Percentiles rank a stretch among this genome's conserved stretches.
Conservation (phyloP, 2,888 invertebrate species). For the Conus canariensis region DNA sequence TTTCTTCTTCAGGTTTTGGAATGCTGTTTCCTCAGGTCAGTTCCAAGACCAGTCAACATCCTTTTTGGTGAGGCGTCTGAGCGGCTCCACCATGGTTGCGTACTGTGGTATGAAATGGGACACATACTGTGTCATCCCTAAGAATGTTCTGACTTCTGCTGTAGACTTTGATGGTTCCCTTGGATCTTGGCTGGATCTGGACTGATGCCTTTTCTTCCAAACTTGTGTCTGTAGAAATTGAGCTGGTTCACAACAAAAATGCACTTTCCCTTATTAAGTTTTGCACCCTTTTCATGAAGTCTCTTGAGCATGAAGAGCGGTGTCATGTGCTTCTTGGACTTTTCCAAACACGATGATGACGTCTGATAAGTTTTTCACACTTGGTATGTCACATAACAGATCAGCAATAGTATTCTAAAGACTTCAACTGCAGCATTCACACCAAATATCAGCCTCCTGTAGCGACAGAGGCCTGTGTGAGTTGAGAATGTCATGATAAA, state of each 20-base stretch:
- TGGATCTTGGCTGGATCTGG: too few relatives aligned
- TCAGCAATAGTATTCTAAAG: constrained; percentile 77
- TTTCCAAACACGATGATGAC: constrained; percentile 51
- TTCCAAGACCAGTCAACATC: constrained; percentile 51
- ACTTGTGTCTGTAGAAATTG: not conserved
- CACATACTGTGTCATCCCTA: not conserved
- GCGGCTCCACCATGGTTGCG: too few relatives aligned
- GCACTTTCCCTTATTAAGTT: not conserved
- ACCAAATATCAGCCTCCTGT: constrained; percentile 54
- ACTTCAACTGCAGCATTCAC: constrained; percentile 77
- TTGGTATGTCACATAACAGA: constrained; percentile 71
- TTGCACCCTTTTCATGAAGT: not conserved
- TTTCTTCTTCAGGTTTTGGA: constrained; percentile 51
- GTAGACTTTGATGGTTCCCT: not conserved
- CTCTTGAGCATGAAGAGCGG: not conserved
- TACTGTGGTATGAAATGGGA: too few relatives aligned
- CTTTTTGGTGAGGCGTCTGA: not conserved
- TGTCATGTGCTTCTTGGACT: not conserved
- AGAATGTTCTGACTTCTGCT: not conserved
- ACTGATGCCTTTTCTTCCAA: not conserved
- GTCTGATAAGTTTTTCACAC: constrained; percentile 65
- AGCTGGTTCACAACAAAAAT: constrained; percentile 30
- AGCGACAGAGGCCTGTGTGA: constrained; percentile 54
- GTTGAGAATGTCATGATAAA: constrained; percentile 52
- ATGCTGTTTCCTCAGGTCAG: constrained; percentile 44